Evolutionary conservation across 2,797 vertebrate genomes (phyloP), one percentile per base, ranked within the genome.

Genomic region (Gallinago nigripennis): DNA sequence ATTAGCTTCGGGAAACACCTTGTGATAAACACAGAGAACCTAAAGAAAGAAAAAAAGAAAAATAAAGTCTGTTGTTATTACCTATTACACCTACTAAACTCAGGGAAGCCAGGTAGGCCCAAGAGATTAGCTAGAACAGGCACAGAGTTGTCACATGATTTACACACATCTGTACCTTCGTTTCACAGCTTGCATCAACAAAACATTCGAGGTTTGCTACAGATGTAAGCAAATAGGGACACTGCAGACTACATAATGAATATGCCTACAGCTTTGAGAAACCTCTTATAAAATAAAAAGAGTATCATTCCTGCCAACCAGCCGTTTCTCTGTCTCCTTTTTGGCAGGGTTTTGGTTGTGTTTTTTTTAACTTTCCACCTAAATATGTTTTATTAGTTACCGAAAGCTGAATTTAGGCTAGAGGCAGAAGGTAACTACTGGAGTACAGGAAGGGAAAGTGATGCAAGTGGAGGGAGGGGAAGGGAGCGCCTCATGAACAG

Each of bases 1-100:
- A 61, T 23, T 4, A 65, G 17, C 81, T 86, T 82, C 86, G 95
- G 88, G 93, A 95, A 97, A 90, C 86, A 96, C 71, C 58, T 96
- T 83, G 80, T 78, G 56, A 85, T 79, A 79, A 75, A 81, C n/a
- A 57, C 18, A 87, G 65, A 90, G 68, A 93, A 85, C 45, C 31
- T 79, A 86, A 84, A 69, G 63, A 41, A 82, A 50, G 6, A 10
- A 41, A 46, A 50, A 35, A 58, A 48, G 4, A 41, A 25, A 17
- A 20, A 12, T 3, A 45, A 3, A 2, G 3, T 33, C 24, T 54
- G 12, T 13, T 90, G 21, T 84, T 86, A 66, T 37, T 39, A 85
- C 53, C 45, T 92, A 17, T 54, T 64, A 77, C 20, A 61, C 11
- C 56, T 61, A 51, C 53, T 45, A 73, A 90, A 65, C 25, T 68